Base-by-base conservation (phyloP, 2,113 vertebrate species). In the Aspidoscelis tigris region DNA sequence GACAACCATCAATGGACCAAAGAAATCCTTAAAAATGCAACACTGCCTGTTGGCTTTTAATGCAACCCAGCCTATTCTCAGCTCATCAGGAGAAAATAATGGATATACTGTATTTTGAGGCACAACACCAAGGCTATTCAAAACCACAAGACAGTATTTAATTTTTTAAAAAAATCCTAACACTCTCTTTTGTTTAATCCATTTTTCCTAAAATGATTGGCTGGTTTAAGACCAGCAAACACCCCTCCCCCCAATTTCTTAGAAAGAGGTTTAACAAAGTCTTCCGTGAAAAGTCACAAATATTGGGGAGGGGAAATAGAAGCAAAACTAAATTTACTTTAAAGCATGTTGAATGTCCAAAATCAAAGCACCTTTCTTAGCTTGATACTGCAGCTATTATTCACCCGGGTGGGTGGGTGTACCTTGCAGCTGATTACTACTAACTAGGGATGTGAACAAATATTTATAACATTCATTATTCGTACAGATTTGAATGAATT, bases 1-100 rank as follows among this genome's bases (percentile, higher is more conserved):
- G 83, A 24, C 41, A 74, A 76, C 64, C 81, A 68, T 69, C 78
- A 90, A 88, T 88, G 83, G 86, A 90, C 87, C 84, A 39, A 80
- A 77, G 71, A 76, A 26, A 78, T 71, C 76, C 47, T 73, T 6
- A 69, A 87, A 87, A 85, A 88, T 79, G 74, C 72, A 82, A 78
- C 86, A 55, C 77, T 83, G 88, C 86, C 86, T 0, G 12, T 76
- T 80, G 87, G 12, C 77, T 86, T 82, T 84, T 72, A 80, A 68
- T 47, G 50, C 81, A 73, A 47, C 6, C 21, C 80, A 58, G 76
- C 64, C 41, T 3, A 65, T 44, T 84, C 39, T 76, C 65, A 5
- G 2, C 26, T 89, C 82, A 88, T 77, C 53, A 88, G 55, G 22
- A 47, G 81, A 87, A 88, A 89, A 72, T 41, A 72, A 74, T 53